Percentiles rank a stretch among this genome's conserved stretches.
phyloP scores from a whole-genome alignment of 2,797 vertebrate species.

The Spinus olivaceus region DNA sequence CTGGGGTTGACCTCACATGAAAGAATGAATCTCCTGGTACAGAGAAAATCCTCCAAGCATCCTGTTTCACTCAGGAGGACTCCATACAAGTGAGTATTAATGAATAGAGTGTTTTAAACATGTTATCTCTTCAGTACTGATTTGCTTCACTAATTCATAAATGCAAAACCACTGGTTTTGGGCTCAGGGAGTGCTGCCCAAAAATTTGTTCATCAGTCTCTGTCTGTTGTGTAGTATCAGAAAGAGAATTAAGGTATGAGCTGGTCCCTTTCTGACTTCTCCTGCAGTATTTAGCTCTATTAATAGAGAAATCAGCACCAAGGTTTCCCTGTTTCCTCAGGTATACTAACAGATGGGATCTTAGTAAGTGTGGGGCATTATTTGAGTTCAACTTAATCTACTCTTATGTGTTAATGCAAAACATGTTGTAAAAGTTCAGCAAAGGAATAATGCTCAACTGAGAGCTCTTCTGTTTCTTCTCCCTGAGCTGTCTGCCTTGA shows the following conservation, averaged over 20 bases:
- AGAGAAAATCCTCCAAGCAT: constrained; percentile 81
- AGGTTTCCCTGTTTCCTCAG: neutral
- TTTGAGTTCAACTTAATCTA: neutral
- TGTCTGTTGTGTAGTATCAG: neutral
- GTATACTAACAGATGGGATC: neutral
- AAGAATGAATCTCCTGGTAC: constrained; percentile 77
- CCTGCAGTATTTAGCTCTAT: neutral
- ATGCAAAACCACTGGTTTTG: neutral
- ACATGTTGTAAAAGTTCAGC: neutral
- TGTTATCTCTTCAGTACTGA: neutral
- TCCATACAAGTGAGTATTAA: constrained; percentile 88
- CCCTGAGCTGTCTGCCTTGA: neutral
- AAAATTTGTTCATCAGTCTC: neutral
- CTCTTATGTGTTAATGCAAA: neutral
- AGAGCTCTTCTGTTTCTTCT: neutral
- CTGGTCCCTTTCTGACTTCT: neutral
- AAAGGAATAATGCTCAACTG: neutral
- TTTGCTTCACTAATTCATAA: neutral
- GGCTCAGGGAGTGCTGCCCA: neutral
- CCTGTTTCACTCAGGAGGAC: constrained; percentile 84
- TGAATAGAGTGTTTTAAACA: neutral
- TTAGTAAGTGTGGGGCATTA: neutral
- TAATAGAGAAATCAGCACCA: neutral
- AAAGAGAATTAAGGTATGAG: neutral
- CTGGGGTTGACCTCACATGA: constrained; percentile 90